These are phyloP conservation scores for Poeciliopsis infans DNA, from an alignment of 2,797 vertebrate species.

Conservation along the genomic window DNA sequence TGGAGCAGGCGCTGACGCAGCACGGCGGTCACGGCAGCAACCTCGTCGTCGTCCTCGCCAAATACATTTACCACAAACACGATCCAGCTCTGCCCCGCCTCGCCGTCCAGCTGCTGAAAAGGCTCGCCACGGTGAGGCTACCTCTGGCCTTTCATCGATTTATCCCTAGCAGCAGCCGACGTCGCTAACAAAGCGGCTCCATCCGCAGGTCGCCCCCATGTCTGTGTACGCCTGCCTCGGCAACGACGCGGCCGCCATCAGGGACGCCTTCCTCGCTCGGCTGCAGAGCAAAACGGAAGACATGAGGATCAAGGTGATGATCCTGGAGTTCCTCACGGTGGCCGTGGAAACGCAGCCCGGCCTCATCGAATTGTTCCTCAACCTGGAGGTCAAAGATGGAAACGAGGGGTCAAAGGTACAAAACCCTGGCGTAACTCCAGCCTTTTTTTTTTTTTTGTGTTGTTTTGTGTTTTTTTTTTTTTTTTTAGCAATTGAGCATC, in stretches of 20 bases:
- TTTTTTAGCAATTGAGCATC: neutral
- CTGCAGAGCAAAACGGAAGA: conserved; percentile 95
- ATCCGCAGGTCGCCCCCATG: conserved; percentile 93
- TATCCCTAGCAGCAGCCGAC: neutral
- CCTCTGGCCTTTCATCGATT: rapidly evolving
- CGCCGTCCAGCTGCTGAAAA: conserved; percentile 95
- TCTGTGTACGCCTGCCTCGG: conserved; percentile 97
- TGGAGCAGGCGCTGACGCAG: conserved; percentile 96
- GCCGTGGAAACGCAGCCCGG: conserved; percentile 97
- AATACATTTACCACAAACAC: conserved; percentile 98
- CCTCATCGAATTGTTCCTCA: conserved; percentile 97
- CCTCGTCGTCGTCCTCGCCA: conserved; percentile 93
- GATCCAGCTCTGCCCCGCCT: conserved; percentile 95
- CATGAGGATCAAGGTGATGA: conserved; percentile 98
- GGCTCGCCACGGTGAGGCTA: conserved; percentile 88
- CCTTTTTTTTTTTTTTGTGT: too few species aligned
- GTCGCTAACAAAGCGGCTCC: neutral
- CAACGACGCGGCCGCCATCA: conserved; percentile 91
- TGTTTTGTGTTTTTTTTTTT: neutral
- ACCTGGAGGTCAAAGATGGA: conserved; percentile 91
- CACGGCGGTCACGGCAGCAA: conserved; percentile 96
- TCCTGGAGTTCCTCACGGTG: conserved; percentile 96
- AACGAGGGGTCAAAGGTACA: conserved; percentile 88
- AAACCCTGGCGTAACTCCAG: neutral
- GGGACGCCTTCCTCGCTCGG: conserved; percentile 94